A percentile compares a stretch with the other conserved stretches of the same genome.
phyloP scores from a whole-genome alignment of 2,888 invertebrate genomes.

The Thymelicus lineola region DNA sequence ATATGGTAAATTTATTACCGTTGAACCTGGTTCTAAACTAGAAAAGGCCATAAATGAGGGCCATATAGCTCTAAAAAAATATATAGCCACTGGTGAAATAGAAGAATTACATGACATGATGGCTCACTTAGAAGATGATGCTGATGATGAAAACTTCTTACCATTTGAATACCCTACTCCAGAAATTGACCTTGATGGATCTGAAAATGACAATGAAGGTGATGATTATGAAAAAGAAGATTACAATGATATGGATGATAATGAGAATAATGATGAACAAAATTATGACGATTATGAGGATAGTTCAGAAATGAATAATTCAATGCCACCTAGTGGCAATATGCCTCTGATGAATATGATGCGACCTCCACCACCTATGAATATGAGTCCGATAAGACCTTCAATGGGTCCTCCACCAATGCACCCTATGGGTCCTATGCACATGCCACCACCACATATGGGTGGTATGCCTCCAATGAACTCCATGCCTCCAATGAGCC shows the following conservation, averaged over 20 bases:
- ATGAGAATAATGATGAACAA: conserved; percentile 70
- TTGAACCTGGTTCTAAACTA: conserved; percentile 91
- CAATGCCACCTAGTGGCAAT: conserved; percentile 52
- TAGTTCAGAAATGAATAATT: conserved; percentile 63
- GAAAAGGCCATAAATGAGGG: conserved; percentile 92
- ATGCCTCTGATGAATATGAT: conserved; percentile 56
- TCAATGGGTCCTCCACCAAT: conserved; percentile 51
- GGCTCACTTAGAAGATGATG: conserved; percentile 88
- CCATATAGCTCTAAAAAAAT: conserved; percentile 90
- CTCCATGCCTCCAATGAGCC: conserved; percentile 53
- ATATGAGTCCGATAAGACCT: conserved; percentile 55
- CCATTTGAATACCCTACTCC: conserved; percentile 77
- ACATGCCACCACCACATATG: conserved; percentile 49
- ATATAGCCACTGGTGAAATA: conserved; percentile 92
- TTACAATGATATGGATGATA: conserved; percentile 71
- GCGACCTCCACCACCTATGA: conserved; percentile 45
- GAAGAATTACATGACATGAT: conserved; percentile 92
- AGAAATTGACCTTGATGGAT: conserved; percentile 58
- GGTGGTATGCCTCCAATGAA: conserved; percentile 54
- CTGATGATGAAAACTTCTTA: conserved; percentile 76
- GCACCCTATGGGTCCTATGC: conserved; percentile 45
- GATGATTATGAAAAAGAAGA: conserved; percentile 59
- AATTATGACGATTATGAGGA: conserved; percentile 64
- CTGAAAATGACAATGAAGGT: conserved; percentile 59
- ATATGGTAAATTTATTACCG: conserved; percentile 92